A percentile compares a stretch with the other conserved stretches of the same genome.
Evolutionary conservation across 2,113 vertebrate genomes (phyloP).

Genomic region (Podilymbus podiceps): DNA sequence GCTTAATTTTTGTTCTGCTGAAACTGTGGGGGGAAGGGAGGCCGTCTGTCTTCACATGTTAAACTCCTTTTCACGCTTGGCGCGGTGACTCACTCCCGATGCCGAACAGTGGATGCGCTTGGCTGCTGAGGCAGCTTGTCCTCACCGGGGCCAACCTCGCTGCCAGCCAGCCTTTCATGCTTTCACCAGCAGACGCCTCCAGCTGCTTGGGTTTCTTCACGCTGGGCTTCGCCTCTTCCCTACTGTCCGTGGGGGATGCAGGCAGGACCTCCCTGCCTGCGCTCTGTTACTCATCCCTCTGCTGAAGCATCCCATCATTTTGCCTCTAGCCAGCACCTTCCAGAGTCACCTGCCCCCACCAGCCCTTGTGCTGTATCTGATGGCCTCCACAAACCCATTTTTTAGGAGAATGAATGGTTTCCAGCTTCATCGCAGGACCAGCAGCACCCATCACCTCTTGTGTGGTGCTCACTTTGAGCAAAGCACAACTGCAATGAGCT

Average conservation of each 20-base stretch:
- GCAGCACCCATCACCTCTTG: not conserved
- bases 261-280: fast-evolving
- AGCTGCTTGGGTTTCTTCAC: not conserved
- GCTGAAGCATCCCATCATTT: not conserved
- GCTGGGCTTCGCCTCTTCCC: fast-evolving
- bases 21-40: not conserved
- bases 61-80: not conserved
- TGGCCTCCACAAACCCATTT: not conserved
- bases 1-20: not conserved
- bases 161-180: not conserved
- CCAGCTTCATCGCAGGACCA: not conserved
- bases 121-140: not conserved
- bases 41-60: not conserved
- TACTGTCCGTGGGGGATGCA: fast-evolving
- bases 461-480: not conserved
- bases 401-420: not conserved
- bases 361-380: not conserved
- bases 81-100: not conserved
- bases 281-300: fast-evolving
- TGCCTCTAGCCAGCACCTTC: not conserved
- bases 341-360: not conserved
- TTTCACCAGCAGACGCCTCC: not conserved
- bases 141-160: not conserved
- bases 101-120: not conserved
- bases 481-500: fast-evolving